Conservation (phyloP, 2,888 invertebrate genomes). For the Polietes domitor region DNA sequence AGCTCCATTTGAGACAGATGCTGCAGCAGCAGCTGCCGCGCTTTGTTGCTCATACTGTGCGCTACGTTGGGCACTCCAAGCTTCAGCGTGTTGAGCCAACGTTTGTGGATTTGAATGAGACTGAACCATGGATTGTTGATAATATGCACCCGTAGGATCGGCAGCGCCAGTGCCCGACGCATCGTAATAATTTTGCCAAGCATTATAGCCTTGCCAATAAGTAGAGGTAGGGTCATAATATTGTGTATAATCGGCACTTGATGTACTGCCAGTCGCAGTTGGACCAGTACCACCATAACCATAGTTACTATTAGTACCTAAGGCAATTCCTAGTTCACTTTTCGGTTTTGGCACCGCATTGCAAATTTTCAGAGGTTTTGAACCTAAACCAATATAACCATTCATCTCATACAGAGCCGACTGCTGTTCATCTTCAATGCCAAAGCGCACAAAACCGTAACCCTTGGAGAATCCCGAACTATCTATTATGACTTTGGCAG, state of each 20-base stretch:
- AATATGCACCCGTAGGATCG: constrained; percentile 76
- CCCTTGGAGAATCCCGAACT: constrained; percentile 95
- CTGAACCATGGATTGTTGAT: constrained; percentile 80
- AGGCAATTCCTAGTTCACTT: constrained; percentile 79
- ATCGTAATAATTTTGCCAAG: constrained; percentile 89
- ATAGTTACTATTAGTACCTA: constrained; percentile 75
- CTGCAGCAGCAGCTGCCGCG: constrained; percentile 71
- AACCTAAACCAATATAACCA: constrained; percentile 93
- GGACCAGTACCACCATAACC: constrained; percentile 74
- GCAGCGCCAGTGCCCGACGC: constrained; percentile 74
- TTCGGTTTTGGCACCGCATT: constrained; percentile 95
- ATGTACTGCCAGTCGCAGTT: constrained; percentile 65
- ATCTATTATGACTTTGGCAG: constrained; percentile 97
- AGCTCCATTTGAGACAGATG: constrained; percentile 77
- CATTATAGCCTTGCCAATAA: constrained; percentile 93
- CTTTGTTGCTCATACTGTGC: constrained; percentile 80
- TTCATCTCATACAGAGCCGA: constrained; percentile 96
- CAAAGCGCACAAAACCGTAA: constrained; percentile 97
- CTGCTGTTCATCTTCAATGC: constrained; percentile 96
- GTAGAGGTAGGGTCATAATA: constrained; percentile 90
- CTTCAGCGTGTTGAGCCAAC: constrained; percentile 80
- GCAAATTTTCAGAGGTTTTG: constrained; percentile 94
- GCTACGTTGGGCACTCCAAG: constrained; percentile 81
- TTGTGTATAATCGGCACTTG: constrained; percentile 84
- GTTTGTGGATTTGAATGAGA: constrained; percentile 78